Evolutionary conservation across 1,140 invertebrate species (phyloP).

Genomic region (Drosophila obscura): DNA sequence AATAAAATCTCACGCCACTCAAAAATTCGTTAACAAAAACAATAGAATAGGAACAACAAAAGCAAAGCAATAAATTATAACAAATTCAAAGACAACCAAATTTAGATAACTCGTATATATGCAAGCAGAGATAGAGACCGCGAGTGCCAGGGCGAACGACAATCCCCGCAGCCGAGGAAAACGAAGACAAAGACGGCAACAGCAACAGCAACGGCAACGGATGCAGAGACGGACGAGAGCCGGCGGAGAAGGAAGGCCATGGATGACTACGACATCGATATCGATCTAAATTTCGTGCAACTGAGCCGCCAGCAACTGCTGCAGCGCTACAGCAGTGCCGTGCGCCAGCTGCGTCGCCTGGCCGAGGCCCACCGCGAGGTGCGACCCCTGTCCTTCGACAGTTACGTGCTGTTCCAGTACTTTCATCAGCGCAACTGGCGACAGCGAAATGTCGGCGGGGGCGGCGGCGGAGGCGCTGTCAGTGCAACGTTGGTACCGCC

Average conservation of each 20-base stretch:
- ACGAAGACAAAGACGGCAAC: too few species aligned
- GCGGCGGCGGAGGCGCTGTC: not conserved
- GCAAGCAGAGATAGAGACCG: too few species aligned
- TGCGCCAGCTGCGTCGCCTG: conserved; percentile 61
- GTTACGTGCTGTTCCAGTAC: conserved; percentile 78
- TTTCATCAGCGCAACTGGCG: conserved; percentile 62
- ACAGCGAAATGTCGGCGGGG: not conserved
- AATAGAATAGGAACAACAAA: too few species aligned
- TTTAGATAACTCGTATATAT: too few species aligned
- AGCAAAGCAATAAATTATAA: too few species aligned
- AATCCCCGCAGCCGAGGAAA: too few species aligned
- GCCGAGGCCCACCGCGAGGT: conserved; percentile 72
- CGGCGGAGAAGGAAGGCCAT: conserved; percentile 9
- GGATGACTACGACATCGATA: conserved; percentile 65
- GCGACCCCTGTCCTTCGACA: conserved; percentile 72
- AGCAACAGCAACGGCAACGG: not conserved
- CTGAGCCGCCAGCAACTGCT: conserved; percentile 71
- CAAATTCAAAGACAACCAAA: too few species aligned
- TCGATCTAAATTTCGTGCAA: conserved; percentile 69
- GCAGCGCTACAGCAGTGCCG: conserved; percentile 61
- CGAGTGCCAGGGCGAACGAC: too few species aligned
- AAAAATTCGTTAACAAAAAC: too few species aligned
- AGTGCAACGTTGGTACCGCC: not conserved
- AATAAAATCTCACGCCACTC: too few species aligned
- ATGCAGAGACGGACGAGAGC: too few species aligned